Percentiles rank a stretch among this genome's conserved stretches.
These are phyloP conservation scores for Hippocampus barbouri DNA, from an alignment of 2,113 vertebrate genomes.

Conservation along the genomic window DNA sequence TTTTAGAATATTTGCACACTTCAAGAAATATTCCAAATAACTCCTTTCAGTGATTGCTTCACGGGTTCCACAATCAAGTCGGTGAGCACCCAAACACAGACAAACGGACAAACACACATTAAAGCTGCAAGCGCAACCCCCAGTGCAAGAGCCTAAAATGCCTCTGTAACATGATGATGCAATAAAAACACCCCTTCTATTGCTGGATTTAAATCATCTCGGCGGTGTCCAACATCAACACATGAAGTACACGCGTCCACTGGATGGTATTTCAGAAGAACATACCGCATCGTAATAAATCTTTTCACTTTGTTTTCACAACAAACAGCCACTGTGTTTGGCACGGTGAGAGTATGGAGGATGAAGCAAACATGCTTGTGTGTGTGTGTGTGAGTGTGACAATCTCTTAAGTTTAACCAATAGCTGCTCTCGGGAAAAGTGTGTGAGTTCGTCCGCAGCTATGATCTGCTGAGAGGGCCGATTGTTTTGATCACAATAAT, in stretches of 20 bases:
- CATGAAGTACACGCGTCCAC: neutral
- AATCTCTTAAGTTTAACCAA: slow-evolving; percentile 39
- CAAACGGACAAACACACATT: no score
- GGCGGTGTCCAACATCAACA: neutral
- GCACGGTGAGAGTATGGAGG: neutral
- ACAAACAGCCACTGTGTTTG: neutral
- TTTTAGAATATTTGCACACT: no score
- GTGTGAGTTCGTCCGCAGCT: slow-evolving; percentile 33
- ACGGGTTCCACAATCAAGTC: neutral
- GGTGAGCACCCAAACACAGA: neutral
- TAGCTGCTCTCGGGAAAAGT: slow-evolving; percentile 34
- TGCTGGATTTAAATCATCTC: neutral
- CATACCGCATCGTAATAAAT: neutral
- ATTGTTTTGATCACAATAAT: slow-evolving; percentile 43
- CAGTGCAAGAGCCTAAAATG: neutral
- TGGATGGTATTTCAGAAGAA: neutral
- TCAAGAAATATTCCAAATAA: no score
- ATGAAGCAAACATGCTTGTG: neutral
- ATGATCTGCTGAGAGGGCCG: slow-evolving; percentile 30
- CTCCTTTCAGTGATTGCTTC: no score
- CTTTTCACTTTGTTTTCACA: neutral
- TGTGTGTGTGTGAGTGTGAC: neutral
- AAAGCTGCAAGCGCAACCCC: no score
- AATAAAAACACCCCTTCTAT: slow-evolving; percentile 6
- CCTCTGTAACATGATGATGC: slow-evolving; percentile 16